Conservation (phyloP, 2,888 invertebrate genomes). For the Agrypnus murinus region DNA sequence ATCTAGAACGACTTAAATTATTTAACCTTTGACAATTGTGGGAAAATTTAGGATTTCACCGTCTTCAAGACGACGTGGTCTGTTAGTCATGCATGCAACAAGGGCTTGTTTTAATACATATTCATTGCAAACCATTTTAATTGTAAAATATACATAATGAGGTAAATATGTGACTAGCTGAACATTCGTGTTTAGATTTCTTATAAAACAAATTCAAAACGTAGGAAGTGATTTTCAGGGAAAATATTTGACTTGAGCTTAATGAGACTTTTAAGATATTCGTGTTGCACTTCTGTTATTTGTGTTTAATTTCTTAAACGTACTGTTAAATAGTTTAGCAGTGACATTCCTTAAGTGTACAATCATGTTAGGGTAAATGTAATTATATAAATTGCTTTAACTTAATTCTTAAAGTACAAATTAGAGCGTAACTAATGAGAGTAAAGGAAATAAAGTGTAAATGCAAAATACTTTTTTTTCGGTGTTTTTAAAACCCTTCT, state of each 20-base stretch:
- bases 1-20: conserved; percentile 26
- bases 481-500: too few species aligned
- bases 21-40: conserved; percentile 39
- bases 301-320: too few species aligned
- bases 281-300: too few species aligned
- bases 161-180: neutral
- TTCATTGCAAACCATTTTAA: conserved; percentile 22
- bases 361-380: too few species aligned
- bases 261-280: neutral
- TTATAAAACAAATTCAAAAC: neutral
- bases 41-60: conserved; percentile 28
- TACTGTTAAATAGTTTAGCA: too few species aligned
- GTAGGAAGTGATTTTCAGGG: neutral
- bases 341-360: too few species aligned
- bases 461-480: too few species aligned
- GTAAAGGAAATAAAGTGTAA: too few species aligned
- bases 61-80: conserved; percentile 36
- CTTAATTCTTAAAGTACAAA: too few species aligned
- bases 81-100: conserved; percentile 39
- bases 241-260: conserved; percentile 4
- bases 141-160: conserved; percentile 1
- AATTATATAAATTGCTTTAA: too few species aligned
- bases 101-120: conserved; percentile 32
- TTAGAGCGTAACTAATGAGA: too few species aligned
- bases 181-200: neutral